These are phyloP conservation scores for zebrafish (Danio rerio) DNA, from an alignment of 2,113 vertebrate genomes.

Conservation along the genomic window GRCz12tu NC_133190.1:41088001-41088500, in stretches of 20 bases:
- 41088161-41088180: slow-evolving; percentile 44
- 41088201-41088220: neutral
- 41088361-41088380: too few species aligned
- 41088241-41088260: neutral
- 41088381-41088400: too few species aligned
- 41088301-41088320: too few species aligned
- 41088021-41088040: slow-evolving; percentile 60
- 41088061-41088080: slow-evolving; percentile 67
- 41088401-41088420: too few species aligned
- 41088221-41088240: slow-evolving; percentile 26
- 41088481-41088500: too few species aligned
- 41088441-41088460: too few species aligned
- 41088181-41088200: slow-evolving; percentile 32
- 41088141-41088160: slow-evolving; percentile 42
- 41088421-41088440: too few species aligned
- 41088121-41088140: slow-evolving; percentile 58
- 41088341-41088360: too few species aligned
- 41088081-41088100: slow-evolving; percentile 39
- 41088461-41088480: too few species aligned
- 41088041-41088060: slow-evolving; percentile 62
- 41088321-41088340: too few species aligned
- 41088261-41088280: neutral
- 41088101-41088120: slow-evolving; percentile 58
- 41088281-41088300: neutral
- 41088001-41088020: slow-evolving; percentile 45